Base-by-base conservation (phyloP, 2,113 vertebrate genomes). In the Malurus elegans region DNA sequence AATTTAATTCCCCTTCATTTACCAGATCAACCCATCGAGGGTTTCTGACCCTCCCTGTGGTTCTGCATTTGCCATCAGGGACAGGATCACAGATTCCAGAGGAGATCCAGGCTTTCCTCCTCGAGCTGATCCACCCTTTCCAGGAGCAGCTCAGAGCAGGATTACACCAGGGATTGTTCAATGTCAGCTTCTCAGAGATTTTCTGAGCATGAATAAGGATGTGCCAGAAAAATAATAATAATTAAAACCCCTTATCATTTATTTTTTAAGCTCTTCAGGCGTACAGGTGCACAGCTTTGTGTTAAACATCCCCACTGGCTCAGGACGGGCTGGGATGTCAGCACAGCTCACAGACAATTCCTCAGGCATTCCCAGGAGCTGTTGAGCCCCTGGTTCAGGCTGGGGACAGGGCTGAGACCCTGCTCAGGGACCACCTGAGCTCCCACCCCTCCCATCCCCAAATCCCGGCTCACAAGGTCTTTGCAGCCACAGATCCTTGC, bases 231-330 rank as follows among this genome's bases (percentile, higher is more conserved):
- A 78, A 54, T 5, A 38, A 32, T 12, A 6, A 28, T 28, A 44
- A 26, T 10, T 5, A 44, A 29, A 82, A 25, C 18, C 4, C 0
- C 0, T 29, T 20, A 2, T 3, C 0, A 36, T 57, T 50, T 47
- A 0, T 25, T 36, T 71, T 70, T 64, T 9, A 29, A 74, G 19
- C 21, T 70, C n/a, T 71, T 81, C 29, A 86, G 29, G 32, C 40
- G 12, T 25, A 23, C 19, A 60, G 20, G 12, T 51, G 21, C 9
- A 28, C 18, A 71, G 18, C 8, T 72, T 31, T 15, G 5, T 4
- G 10, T 53, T 31, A 9, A 21, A 28, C 28, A 38, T 51, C 61
- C 82, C 73, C 8, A 16, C 6, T 18, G 62, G 32, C 29, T 79
- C 47, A 47, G 51, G 31, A 65, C 0, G 2, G 51, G 79, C 34